Evolutionary conservation across 2,888 invertebrate species (phyloP), one percentile per base, ranked within the genome.

Genomic region (Pyrochroa serraticornis): DNA sequence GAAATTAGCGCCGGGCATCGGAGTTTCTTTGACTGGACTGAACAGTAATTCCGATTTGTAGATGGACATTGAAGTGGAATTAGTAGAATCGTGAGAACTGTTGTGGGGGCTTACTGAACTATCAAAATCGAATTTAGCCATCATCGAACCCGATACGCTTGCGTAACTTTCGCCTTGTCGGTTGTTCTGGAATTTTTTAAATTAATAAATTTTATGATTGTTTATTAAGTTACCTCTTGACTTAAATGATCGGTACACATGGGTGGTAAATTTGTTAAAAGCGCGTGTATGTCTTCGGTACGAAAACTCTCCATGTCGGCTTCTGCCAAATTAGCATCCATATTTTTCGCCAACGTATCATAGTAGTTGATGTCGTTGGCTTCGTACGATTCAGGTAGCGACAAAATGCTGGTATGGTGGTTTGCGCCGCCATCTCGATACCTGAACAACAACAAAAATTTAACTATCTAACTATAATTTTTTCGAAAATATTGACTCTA

Each of bases 251-350:
- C 82, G 38, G 80, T 79, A 65, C 82, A 85, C 83, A 84, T 88
- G 68, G 87, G 87, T 52, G 90, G 91, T 74, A 90, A 81, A 75
- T 89, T 88, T 65, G 91, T 89, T 63, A 95, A 85, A 72, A 93
- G 82, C 66, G 92, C 91, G 76, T 93, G 92, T 70, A 95, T 95
- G 75, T 95, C 95, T 80, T 94, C 92, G 13, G 93, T 91, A 67
- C 90, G 87, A 81, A 95, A 95, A 78, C 93, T 92, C 80, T 95
- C 95, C 91, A 95, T 95, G 80, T 95, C 95, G 54, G 94, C 93
- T 80, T 95, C 93, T 37, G 95, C 95, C 72, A 95, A 85, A 80
- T 95, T 95, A 61, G 93, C 94, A 81, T 95, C 95, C 80, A 95
- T 85, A 78, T 94, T 93, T 76, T 92, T 86, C 35, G 93, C 89